Percentiles rank a stretch among this genome's conserved stretches.
Evolutionary conservation across 2,888 invertebrate genomes (phyloP).

Genomic region (Cordilura impudica): DNA sequence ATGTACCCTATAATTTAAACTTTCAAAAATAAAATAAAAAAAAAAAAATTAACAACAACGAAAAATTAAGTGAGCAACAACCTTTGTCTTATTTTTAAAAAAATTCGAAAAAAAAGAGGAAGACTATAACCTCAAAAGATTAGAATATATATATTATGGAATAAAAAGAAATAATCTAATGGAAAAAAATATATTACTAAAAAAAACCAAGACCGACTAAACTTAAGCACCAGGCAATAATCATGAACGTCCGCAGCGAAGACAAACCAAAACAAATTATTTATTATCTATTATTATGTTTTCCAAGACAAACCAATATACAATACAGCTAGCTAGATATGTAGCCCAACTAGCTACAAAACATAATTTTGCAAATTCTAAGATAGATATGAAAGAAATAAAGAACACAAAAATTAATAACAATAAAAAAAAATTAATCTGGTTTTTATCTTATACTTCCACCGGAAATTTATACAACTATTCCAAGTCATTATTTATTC

Average conservation of each 20-base stretch:
- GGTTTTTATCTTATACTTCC: slow-evolving; percentile 55
- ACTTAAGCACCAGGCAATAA: slow-evolving; percentile 21
- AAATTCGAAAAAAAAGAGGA: slow-evolving; percentile 18
- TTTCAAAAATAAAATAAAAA: slow-evolving; percentile 32
- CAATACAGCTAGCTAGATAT: no score
- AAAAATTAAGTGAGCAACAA: neutral
- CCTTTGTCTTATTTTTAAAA: no score
- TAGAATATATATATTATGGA: slow-evolving; percentile 39
- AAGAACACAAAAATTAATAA: slow-evolving; percentile 32
- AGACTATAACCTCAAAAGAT: slow-evolving; percentile 45
- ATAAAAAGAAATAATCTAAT: neutral
- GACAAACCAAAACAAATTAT: slow-evolving; percentile 34
- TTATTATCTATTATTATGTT: slow-evolving; percentile 21
- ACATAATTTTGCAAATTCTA: slow-evolving; percentile 13
- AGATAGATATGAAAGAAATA: slow-evolving; percentile 17
- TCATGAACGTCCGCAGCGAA: slow-evolving; percentile 44
- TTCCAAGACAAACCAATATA: neutral
- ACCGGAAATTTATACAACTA: slow-evolving; percentile 60
- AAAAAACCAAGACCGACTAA: neutral
- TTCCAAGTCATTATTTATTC: slow-evolving; percentile 25
- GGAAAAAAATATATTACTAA: neutral
- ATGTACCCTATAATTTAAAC: slow-evolving; percentile 51
- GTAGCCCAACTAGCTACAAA: slow-evolving; percentile 7
- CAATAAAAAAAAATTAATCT: slow-evolving; percentile 51
- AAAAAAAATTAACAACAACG: neutral